Evolutionary conservation across 2,113 vertebrate species (phyloP), one percentile per base, ranked within the genome.

Genomic region (Phalacrocorax carbo): DNA sequence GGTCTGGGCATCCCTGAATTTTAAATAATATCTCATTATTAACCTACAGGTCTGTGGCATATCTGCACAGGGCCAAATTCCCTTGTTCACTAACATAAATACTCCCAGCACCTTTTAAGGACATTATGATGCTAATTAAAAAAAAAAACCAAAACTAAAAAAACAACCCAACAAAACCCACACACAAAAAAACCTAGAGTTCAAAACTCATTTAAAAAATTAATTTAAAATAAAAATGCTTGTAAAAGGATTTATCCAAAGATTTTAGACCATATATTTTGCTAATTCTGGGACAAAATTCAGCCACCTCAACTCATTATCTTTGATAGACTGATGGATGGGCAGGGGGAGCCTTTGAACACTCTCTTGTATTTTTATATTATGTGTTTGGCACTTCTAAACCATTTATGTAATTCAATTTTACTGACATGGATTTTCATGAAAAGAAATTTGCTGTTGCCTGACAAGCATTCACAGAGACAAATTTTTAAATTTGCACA

Each of bases 381-480:
- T 2, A 61, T 44, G 16, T 86, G n/a, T 79, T 94, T 84, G 34
- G 48, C 36, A 57, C 78, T 91, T 91, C 91, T 89, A 84, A 84
- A 79, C 65, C 14, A 58, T 58, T 72, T 69, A 34, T 0, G 14
- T 83, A 90, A 93, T 84, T 93, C 44, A 81, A 48, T 86, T 84
- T 88, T 79, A 82, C 68, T 88, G 29, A 48, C n/a, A 60, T 66
- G 21, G 86, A 70, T 95, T 94, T 95, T 95, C 64, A 64, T 90
- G 26, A 71, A 91, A 96, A 88, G 20, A 93, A 84, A 85, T 79
- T 69, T 86, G 23, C 23, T 19, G 55, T 86, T 95, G 40, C 61
- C 61, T 75, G 30, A 2, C 64, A 88, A 88, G 17, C 79, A 48
- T 82, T 65, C 36, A 36, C 6, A 1, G 65, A 88, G 34, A 78